These are phyloP conservation scores for Drosophila demipolita DNA, from an alignment of 2,888 invertebrate genomes.

Conservation along the genomic window DNA sequence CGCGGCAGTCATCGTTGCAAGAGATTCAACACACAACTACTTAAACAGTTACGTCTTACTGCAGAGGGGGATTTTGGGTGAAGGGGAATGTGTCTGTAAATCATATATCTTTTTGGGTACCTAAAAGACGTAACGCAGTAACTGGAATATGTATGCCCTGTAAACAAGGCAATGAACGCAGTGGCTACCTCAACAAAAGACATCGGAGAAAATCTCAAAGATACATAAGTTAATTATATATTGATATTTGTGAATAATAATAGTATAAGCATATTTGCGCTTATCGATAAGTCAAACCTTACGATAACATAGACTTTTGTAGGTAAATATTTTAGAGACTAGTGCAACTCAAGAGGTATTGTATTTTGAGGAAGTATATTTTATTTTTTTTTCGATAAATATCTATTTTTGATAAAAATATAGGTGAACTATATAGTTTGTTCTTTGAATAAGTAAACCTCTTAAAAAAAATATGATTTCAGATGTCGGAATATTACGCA, in stretches of 20 bases:
- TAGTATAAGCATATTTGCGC: neutral
- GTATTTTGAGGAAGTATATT: too few relatives aligned
- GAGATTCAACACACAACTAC: constrained; percentile 38
- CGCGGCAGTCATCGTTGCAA: constrained; percentile 31
- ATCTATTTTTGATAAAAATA: neutral
- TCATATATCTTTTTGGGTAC: constrained; percentile 15
- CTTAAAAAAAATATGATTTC: too few relatives aligned
- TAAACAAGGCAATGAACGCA: neutral
- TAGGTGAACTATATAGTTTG: neutral
- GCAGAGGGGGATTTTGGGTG: neutral
- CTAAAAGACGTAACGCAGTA: constrained; percentile 19
- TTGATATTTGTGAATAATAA: neutral
- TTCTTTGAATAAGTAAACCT: neutral
- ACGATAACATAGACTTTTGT: neutral
- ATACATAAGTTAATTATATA: neutral
- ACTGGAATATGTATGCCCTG: constrained; percentile 10
- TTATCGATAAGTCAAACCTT: neutral
- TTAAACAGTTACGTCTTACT: constrained; percentile 48
- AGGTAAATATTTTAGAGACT: neutral
- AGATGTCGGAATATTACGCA: too few relatives aligned
- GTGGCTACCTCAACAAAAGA: neutral
- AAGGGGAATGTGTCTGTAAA: neutral
- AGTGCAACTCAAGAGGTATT: neutral
- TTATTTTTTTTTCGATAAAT: too few relatives aligned
- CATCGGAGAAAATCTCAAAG: too few relatives aligned